Evolutionary conservation across 1,140 invertebrate genomes (phyloP).

Genomic region (Laodelphax striatellus): DNA sequence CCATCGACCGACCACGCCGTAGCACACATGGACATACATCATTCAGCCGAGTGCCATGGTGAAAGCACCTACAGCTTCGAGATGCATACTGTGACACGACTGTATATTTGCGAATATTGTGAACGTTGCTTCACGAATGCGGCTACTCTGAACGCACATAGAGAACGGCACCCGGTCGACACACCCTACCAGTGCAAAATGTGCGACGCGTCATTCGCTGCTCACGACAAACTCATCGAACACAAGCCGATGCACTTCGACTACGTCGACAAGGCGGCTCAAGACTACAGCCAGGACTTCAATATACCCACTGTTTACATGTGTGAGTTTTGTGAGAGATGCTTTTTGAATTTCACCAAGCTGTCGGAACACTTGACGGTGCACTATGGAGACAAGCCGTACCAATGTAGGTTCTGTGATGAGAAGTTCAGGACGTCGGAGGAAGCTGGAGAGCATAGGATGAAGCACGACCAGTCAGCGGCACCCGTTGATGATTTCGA

Average conservation of each 20-base stretch:
- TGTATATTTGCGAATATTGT: slow-evolving; percentile 22
- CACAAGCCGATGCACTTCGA: slow-evolving; percentile 11
- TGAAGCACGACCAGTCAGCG: slow-evolving; percentile 5
- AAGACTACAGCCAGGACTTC: slow-evolving; percentile 15
- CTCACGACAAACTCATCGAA: slow-evolving; percentile 1
- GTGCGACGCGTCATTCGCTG: slow-evolving; percentile 12
- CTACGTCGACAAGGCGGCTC: not conserved
- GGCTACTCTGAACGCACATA: slow-evolving; percentile 8
- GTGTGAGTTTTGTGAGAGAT: slow-evolving; percentile 21
- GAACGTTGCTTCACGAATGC: slow-evolving; percentile 15
- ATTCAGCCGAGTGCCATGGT: slow-evolving; percentile 8
- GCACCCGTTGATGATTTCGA: slow-evolving; percentile 8
- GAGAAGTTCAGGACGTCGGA: slow-evolving; percentile 9
- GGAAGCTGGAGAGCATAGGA: slow-evolving; percentile 13
- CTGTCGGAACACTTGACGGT: slow-evolving; percentile 20
- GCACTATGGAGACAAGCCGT: slow-evolving; percentile 18
- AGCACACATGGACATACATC: slow-evolving; percentile 16
- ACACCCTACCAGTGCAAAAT: slow-evolving; percentile 19
- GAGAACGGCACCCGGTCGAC: slow-evolving; percentile 9
- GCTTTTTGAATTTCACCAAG: slow-evolving; percentile 18
- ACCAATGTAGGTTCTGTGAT: slow-evolving; percentile 17
- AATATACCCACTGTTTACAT: slow-evolving; percentile 16
- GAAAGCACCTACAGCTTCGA: slow-evolving; percentile 17
- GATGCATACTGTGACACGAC: slow-evolving; percentile 12
- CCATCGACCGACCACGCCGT: slow-evolving; percentile 16